Percentiles rank a stretch among this genome's conserved stretches.
phyloP scores from a whole-genome alignment of 2,888 invertebrate species.

The Zaprionus obscuricornis region DNA sequence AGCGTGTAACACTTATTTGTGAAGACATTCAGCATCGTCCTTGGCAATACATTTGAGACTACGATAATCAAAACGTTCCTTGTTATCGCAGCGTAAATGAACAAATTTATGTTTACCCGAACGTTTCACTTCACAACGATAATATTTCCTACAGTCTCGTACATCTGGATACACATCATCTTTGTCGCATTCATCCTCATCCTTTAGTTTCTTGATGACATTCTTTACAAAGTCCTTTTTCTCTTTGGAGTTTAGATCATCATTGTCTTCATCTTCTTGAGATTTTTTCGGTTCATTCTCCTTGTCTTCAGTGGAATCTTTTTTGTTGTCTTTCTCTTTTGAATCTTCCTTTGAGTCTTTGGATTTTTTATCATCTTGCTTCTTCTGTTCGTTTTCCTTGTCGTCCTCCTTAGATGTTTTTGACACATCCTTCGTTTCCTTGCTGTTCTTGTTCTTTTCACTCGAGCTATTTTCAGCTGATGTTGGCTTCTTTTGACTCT shows the following conservation, averaged over 20 bases:
- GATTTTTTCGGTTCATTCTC: conserved; percentile 37
- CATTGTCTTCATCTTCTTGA: conserved; percentile 39
- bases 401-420: conserved; percentile 33
- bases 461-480: conserved; percentile 29
- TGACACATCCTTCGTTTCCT: conserved; percentile 27
- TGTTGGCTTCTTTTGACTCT: conserved; percentile 42
- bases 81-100: conserved; percentile 68
- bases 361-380: conserved; percentile 18
- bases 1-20: conserved; percentile 32
- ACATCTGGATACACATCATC: conserved; percentile 72
- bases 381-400: conserved; percentile 37
- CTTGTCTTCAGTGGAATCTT: conserved; percentile 34
- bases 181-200: conserved; percentile 65
- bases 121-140: conserved; percentile 70
- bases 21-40: conserved; percentile 57
- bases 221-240: conserved; percentile 62
- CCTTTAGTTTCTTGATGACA: conserved; percentile 64
- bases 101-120: conserved; percentile 63
- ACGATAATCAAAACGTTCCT: conserved; percentile 68
- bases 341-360: conserved; percentile 40
- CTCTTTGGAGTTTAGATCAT: conserved; percentile 55
- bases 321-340: conserved; percentile 20
- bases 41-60: conserved; percentile 55
- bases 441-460: conserved; percentile 18
- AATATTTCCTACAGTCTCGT: conserved; percentile 72